These are phyloP conservation scores for Andrena bucephala DNA, from an alignment of 2,888 invertebrate species.

Conservation along the genomic window DNA sequence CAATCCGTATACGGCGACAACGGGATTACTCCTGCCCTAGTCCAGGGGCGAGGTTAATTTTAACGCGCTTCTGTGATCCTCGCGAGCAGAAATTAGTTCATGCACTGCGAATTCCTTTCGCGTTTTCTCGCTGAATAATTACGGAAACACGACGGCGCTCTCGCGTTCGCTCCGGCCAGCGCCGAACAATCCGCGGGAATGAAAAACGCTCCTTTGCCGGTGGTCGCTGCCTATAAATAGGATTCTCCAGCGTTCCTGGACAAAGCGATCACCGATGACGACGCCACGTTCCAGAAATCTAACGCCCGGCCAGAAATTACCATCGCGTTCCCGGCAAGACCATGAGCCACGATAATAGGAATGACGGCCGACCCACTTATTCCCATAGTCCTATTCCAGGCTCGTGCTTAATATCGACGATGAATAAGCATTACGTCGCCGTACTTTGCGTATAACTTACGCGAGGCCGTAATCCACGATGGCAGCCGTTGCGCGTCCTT, in stretches of 20 bases:
- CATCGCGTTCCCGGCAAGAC: conserved; percentile 58
- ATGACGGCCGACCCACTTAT: conserved; percentile 72
- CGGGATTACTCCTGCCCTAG: conserved; percentile 16
- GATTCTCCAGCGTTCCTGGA: background rate
- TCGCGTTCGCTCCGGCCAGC: background rate
- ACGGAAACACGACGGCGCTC: background rate
- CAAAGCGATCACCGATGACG: conserved; percentile 41
- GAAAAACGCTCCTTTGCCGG: background rate
- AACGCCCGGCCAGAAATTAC: conserved; percentile 48
- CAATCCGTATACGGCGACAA: conserved; percentile 31
- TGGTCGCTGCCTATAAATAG: conserved; percentile 31
- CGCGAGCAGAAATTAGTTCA: conserved; percentile 8
- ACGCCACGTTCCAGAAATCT: conserved; percentile 48
- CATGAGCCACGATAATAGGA: conserved; percentile 67
- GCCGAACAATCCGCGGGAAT: background rate
- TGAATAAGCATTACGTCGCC: conserved; percentile 68
- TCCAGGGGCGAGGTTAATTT: conserved; percentile 24
- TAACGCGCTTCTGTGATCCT: background rate
- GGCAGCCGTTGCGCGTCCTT: conserved; percentile 37
- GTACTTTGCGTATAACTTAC: conserved; percentile 46
- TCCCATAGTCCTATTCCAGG: conserved; percentile 48
- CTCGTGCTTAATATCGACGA: conserved; percentile 66
- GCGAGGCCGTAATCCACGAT: conserved; percentile 37
- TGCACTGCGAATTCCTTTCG: background rate
- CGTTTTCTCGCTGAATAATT: conserved; percentile 8